These are phyloP conservation scores for Petrolisthes manimaculis DNA, from an alignment of 2,888 invertebrate species.

Conservation along the genomic window DNA sequence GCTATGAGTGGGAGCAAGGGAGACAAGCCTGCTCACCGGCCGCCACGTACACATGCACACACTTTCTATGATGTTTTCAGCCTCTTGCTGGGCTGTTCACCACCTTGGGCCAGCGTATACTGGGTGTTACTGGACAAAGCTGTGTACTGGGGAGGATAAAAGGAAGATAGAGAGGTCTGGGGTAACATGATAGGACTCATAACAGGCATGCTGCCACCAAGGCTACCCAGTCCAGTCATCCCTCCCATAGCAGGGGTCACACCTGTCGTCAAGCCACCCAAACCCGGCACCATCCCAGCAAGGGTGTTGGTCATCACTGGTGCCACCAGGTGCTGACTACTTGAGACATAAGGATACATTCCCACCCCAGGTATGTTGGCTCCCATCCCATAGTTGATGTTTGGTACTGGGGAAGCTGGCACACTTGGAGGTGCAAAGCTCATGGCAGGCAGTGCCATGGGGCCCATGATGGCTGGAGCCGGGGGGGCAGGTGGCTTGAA, in stretches of 20 bases:
- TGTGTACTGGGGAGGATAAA: constrained; percentile 68
- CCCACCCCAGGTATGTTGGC: constrained; percentile 29
- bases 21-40: constrained; percentile 30
- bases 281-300: constrained; percentile 38
- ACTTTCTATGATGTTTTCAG: constrained; percentile 83
- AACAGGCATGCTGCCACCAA: constrained; percentile 40
- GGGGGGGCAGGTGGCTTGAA: constrained; percentile 43
- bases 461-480: constrained; percentile 38
- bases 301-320: constrained; percentile 42
- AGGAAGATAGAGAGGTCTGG: constrained; percentile 50
- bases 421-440: constrained; percentile 31
- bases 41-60: constrained; percentile 60
- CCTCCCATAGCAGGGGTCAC: constrained; percentile 44
- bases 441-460: constrained; percentile 23
- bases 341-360: constrained; percentile 42
- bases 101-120: constrained; percentile 71
- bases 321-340: constrained; percentile 39
- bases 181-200: constrained; percentile 49
- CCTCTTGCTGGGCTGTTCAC: constrained; percentile 89
- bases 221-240: constrained; percentile 42
- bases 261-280: constrained; percentile 49
- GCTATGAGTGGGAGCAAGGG: constrained; percentile 29
- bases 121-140: constrained; percentile 69
- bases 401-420: constrained; percentile 21
- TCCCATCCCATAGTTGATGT: constrained; percentile 33